Evolutionary conservation across 2,797 vertebrate species (phyloP), one percentile per base, ranked within the genome.

Genomic region (Coilia nasus): DNA sequence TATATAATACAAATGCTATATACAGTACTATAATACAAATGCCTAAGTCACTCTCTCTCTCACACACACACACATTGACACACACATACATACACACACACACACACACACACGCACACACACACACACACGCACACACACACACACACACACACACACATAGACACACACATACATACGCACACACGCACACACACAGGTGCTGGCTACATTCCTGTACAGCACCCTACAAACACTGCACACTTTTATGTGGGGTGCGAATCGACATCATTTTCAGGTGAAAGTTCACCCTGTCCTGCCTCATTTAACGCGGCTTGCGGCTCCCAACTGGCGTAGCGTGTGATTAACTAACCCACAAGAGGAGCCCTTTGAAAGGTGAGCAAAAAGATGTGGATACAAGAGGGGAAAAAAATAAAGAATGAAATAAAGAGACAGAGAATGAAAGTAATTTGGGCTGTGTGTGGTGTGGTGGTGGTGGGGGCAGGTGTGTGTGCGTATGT

Each of bases 351-450:
- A 82, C 86, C 89, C 90, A 92, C 92, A 92, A 28, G 82, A 90
- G 92, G 92, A 92, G 91, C 89, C 92, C 92, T 93, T 93, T 93
- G 89, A 94, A 93, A 94, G 90, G 90, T 83, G 83, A 91, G 87
- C 84, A 85, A 90, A 93, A 87, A 41, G 31, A 75, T 41, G 67
- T 75, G 67, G 25, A 28, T 25, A 28, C 62, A 21, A 11, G 23
- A 64, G n/a, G n/a, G 9, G 6, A 31, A 71, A 75, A 12, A 75
- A 35, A 75, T 35, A 75, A 35, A 75, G 19, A 75, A 75, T 5
- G 2, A 62, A 62, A 62, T n/a, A 41, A 75, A 75, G 15, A 75
- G 67, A 41, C 31, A 75, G 47, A 2, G 46, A 25, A 60, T 12
- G 35, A 62, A 62, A 41, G 21, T 41, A 28, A 71, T n/a, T n/a